Evolutionary conservation across 2,113 vertebrate genomes (phyloP).

Genomic region (Cisticola juncidis): DNA sequence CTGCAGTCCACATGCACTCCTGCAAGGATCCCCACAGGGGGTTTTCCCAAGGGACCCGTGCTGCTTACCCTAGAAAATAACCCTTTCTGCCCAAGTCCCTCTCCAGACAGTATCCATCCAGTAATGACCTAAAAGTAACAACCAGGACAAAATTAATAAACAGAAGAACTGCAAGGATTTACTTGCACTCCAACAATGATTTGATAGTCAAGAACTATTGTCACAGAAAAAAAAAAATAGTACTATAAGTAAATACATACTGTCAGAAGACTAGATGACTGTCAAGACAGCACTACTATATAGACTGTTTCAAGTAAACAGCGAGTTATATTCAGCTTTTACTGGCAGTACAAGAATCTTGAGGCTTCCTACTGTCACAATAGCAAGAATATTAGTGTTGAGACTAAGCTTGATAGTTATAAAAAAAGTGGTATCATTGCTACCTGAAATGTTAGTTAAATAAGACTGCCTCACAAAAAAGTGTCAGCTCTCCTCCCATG

Average conservation of each 20-base stretch:
- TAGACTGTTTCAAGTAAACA: neutral
- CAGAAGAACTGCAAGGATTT: neutral
- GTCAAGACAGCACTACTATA: neutral
- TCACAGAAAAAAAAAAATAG: neutral
- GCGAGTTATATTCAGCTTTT: neutral
- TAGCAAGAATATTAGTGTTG: neutral
- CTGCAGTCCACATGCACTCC: neutral
- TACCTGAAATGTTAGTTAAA: neutral
- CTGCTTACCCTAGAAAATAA: neutral
- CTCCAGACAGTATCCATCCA: neutral
- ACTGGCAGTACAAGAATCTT: neutral
- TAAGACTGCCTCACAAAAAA: neutral
- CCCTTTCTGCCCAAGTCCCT: neutral
- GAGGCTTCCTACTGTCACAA: neutral
- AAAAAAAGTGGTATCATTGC: neutral
- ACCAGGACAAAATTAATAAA: neutral
- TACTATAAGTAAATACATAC: neutral
- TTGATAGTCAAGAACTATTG: neutral
- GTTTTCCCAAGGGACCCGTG: neutral
- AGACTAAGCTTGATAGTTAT: neutral
- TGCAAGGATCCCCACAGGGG: accelerated
- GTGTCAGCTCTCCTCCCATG: neutral
- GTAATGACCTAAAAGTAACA: neutral
- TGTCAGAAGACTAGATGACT: neutral
- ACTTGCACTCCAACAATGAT: neutral